Conservation (phyloP, 1,140 invertebrate genomes). For the Dryas iulia region DNA sequence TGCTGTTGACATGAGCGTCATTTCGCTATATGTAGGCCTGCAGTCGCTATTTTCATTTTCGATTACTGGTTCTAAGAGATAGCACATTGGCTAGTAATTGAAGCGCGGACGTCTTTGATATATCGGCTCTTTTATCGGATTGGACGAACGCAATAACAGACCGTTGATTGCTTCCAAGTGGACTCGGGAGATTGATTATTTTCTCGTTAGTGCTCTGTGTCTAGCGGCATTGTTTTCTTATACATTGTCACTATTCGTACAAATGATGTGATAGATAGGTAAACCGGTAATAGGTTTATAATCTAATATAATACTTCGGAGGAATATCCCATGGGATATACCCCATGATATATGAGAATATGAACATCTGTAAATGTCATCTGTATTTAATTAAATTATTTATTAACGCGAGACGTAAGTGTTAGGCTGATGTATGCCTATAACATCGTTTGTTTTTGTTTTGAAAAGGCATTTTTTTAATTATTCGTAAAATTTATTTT, state of each 20-base stretch:
- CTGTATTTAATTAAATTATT: too few species aligned
- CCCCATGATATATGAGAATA: too few species aligned
- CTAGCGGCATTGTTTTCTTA: conserved; percentile 51
- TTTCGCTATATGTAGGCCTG: conserved; percentile 36
- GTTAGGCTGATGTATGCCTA: too few species aligned
- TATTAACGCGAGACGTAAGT: too few species aligned
- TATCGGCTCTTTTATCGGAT: conserved; percentile 79
- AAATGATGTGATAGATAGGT: conserved; percentile 17
- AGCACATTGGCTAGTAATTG: conserved; percentile 76
- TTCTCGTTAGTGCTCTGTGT: conserved; percentile 68
- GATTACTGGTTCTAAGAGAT: conserved; percentile 68
- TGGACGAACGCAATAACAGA: conserved; percentile 79
- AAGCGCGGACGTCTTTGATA: conserved; percentile 79
- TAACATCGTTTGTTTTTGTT: too few species aligned
- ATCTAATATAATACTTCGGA: neutral
- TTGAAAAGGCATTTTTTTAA: neutral
- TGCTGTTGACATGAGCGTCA: conserved; percentile 44
- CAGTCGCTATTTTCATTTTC: conserved; percentile 64
- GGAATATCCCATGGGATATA: too few species aligned
- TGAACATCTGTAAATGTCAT: too few species aligned
- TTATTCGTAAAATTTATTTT: neutral
- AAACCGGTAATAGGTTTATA: neutral
- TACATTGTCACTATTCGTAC: conserved; percentile 35
- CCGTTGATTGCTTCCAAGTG: conserved; percentile 78
- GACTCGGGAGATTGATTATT: conserved; percentile 78